Evolutionary conservation across 2,888 invertebrate genomes (phyloP), one percentile per base, ranked within the genome.

Genomic region (Elmis aenea): DNA sequence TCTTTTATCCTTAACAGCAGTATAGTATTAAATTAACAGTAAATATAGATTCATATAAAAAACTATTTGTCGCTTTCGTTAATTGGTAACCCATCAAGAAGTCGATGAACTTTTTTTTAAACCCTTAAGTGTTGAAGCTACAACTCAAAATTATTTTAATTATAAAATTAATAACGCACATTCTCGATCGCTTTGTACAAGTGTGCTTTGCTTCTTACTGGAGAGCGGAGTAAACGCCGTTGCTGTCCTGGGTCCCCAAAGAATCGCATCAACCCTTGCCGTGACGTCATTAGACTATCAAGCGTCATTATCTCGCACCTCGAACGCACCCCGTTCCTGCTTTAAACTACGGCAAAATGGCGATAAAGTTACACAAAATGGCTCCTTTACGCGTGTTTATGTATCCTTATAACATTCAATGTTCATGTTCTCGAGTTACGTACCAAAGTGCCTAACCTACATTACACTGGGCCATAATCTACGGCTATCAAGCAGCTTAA

Each of bases 361-460:
- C 62, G 63, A 66, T 67, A 67, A 67, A 67, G 62, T 67, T 66
- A 63, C 61, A 61, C 59, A 55, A 51, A 66, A 68, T 67, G 57
- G 63, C 62, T 63, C 62, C 63, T 67, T 67, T 66, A 67, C 60
- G 65, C 66, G 62, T 66, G 67, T 67, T 67, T 67, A 67, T 66
- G 62, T 54, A 57, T 64, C 62, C 62, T 66, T 62, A 57, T 54
- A 54, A 53, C 58, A 50, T 58, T 60, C 52, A 57, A 59, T 58
- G 62, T 56, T 57, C 57, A 55, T 60, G 61, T 61, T 57, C 59
- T 58, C 57, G 47, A 57, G 53, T 57, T 55, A 52, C 50, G 50
- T 51, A 51, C 52, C 50, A 46, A 54, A 54, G 52, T 54, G 51
- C 49, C 54, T 58, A 54, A 57, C 52, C 57, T 57, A 54, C 55